Evolutionary conservation across 2,113 vertebrate genomes (phyloP).

Genomic region (Zeus faber): DNA sequence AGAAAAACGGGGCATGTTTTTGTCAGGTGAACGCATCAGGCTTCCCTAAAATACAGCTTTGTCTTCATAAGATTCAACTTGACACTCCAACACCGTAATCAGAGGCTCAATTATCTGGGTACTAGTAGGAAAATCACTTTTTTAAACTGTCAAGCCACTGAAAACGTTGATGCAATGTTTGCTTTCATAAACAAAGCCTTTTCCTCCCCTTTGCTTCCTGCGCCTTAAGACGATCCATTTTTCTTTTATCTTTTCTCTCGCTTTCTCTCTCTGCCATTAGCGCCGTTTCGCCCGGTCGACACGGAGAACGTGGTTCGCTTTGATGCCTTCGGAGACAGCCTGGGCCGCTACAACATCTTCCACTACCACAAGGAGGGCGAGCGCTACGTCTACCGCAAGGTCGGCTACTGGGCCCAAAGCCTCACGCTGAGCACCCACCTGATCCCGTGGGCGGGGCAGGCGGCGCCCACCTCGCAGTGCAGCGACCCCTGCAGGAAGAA

Average conservation of each 20-base stretch:
- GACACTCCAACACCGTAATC: too few relatives aligned
- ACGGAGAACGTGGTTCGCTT: conserved; percentile 86
- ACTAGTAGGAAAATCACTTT: too few relatives aligned
- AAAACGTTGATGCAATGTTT: too few relatives aligned
- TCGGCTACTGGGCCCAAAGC: conserved; percentile 94
- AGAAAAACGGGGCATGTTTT: too few relatives aligned
- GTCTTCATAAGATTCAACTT: too few relatives aligned
- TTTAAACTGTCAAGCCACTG: too few relatives aligned
- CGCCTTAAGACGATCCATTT: background rate
- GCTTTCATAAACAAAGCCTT: too few relatives aligned
- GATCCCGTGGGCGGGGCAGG: conserved; percentile 83
- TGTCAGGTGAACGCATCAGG: too few relatives aligned
- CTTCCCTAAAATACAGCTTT: too few relatives aligned
- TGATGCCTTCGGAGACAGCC: conserved; percentile 89
- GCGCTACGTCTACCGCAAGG: conserved; percentile 86
- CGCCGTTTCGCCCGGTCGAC: conserved; percentile 91
- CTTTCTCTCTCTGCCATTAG: conserved; percentile 58
- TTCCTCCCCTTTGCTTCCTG: background rate
- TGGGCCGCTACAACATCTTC: conserved; percentile 97
- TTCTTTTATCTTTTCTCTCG: background rate
- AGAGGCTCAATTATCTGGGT: too few relatives aligned
- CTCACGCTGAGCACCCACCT: conserved; percentile 85
- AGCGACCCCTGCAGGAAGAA: conserved; percentile 96
- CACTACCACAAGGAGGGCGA: conserved; percentile 82
- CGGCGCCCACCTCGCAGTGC: conserved; percentile 88